Base-by-base conservation (phyloP, 2,888 invertebrate genomes). In the Globia sparganii region DNA sequence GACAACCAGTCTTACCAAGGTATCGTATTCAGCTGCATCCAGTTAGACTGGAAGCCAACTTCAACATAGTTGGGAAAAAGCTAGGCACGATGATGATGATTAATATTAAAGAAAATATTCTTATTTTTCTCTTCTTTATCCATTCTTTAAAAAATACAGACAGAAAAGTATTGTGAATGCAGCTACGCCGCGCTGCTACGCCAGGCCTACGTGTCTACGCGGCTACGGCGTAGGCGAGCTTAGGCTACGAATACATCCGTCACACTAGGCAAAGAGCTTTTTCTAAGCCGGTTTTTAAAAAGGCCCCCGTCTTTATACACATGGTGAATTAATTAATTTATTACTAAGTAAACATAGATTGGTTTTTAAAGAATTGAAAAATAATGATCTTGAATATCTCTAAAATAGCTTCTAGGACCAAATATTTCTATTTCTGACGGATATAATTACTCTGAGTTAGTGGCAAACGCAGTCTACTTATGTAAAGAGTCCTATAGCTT, bases 191-290 rank as follows among this genome's bases (percentile, higher is more conserved):
- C 46, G 25, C 4, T 40, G 65, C 65, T 66, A 59, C 49, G 49
- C n/a, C 2, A 4, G 11, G 62, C n/a, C 56, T 75, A 75, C 62
- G 61, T 4, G 15, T 28, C 64, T 65, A 46, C 64, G 58, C 18
- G 0, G 59, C 59, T 59, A 31, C 59, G 59, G 40, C 64, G 8
- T 18, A 31, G n/a, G n/a, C n/a, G 34, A 62, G 37, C 1, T 21
- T 64, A 4, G 9, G 18, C 25, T 75, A 75, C 37, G n/a, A 2
- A 31, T 37, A 34, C 25, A 25, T 21, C 11, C 11, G 18, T 28
- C 37, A 28, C 9, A 34, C 18, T 49, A 5, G 1, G 11, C 31
- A 53, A 71, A 72, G 1, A 40, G 21, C 15, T 31, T 56, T 49
- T 18, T 6, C 3, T 25, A 5, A 4, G 18, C 13, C 18, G 0